Base-by-base conservation (phyloP, 2,113 vertebrate genomes). In the Mastomys natalensis region DNA sequence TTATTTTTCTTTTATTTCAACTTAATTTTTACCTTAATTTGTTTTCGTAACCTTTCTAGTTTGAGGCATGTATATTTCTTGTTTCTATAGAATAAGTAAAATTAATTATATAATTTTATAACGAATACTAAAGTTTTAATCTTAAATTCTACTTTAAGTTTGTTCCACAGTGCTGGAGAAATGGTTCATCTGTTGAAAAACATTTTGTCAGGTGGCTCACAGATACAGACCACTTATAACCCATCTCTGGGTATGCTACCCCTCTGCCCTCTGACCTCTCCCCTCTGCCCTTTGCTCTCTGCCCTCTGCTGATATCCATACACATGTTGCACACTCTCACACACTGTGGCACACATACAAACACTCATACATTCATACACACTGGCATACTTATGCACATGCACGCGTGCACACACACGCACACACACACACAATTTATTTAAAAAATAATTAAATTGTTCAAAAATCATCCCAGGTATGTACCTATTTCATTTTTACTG, bases 81-180 rank as follows among this genome's bases (percentile, higher is more conserved):
- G 31, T 10, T 1, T 80, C 53, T 2, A 40, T 60, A 62, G 26
- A 9, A 85, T 87, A 76, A 95, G 43, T n/a, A 89, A 89, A 88
- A 48, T n/a, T 80, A 80, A 60, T 58, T 84, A 12, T 66, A 43
- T 89, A 93, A 73, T 45, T 55, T 74, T 74, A 5, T 82, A 64
- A 88, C 21, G 89, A 93, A 85, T 7, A 17, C 9, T 76, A 91
- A 55, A 60, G 48, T 74, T 85, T 96, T 91, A 80, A 91, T 81
- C 72, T 91, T 8, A 86, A 95, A 89, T 10, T 0, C 22, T 74
- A 11, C 40, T 51, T 84, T 91, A 85, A 90, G 64, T 96, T 84
- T 4, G 70, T 86, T 96, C 2, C 22, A 29, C n/a, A 84, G n/a
- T 26, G 24, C 55, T 29, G 1, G 80, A 43, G 24, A 62, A 24